phyloP scores from a whole-genome alignment of 2,888 invertebrate genomes.

The Deilephila elpenor region DNA sequence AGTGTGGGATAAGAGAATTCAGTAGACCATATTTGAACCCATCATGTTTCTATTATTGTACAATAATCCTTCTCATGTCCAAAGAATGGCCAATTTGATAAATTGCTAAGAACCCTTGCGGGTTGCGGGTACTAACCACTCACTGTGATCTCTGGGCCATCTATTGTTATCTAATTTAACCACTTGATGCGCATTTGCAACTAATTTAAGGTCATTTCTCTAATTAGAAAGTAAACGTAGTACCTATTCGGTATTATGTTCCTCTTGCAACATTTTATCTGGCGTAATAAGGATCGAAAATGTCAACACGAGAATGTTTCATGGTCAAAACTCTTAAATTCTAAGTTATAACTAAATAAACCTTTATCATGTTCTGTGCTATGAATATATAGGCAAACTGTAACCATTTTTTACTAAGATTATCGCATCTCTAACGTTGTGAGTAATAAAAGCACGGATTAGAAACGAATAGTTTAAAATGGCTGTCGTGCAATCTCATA shows the following conservation, averaged over 20 bases:
- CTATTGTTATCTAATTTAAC: slow-evolving; percentile 21
- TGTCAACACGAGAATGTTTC: too few relatives aligned
- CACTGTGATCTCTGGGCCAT: neutral
- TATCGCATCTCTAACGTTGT: too few relatives aligned
- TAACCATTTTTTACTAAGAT: too few relatives aligned
- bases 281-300: too few relatives aligned
- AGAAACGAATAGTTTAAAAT: too few relatives aligned
- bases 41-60: neutral
- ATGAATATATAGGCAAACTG: too few relatives aligned
- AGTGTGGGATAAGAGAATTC: neutral
- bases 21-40: neutral
- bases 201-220: slow-evolving; percentile 11
- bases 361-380: too few relatives aligned
- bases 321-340: too few relatives aligned
- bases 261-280: too few relatives aligned
- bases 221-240: neutral
- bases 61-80: neutral
- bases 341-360: too few relatives aligned
- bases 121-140: neutral
- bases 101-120: neutral
- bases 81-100: neutral
- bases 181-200: slow-evolving; percentile 3
- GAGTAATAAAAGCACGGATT: too few relatives aligned
- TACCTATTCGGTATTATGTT: neutral
- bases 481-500: too few relatives aligned